A percentile compares a stretch with the other conserved stretches of the same genome.
These are phyloP conservation scores for Coelopa pilipes DNA, from an alignment of 2,888 invertebrate genomes.

Conservation along the genomic window DNA sequence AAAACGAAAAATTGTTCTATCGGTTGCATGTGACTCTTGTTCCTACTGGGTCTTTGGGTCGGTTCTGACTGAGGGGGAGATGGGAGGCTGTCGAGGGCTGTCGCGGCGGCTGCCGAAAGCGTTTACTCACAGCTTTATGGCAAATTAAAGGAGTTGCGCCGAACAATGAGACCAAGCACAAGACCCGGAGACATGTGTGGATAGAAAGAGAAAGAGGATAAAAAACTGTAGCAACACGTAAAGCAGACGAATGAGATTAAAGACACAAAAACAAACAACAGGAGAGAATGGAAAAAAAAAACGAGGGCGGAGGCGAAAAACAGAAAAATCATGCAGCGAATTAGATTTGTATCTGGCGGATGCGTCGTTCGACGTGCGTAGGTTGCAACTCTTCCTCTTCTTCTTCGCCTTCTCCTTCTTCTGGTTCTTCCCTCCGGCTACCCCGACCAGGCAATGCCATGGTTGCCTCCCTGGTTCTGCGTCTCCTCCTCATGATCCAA, in stretches of 20 bases:
- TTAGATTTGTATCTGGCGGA: conserved; percentile 6
- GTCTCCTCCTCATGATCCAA: background rate
- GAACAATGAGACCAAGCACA: background rate
- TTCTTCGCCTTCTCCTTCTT: no score
- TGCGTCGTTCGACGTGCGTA: background rate
- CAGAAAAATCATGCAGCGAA: background rate
- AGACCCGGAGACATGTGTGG: background rate
- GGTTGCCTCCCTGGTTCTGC: background rate
- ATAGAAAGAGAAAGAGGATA: no score
- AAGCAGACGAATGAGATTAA: no score
- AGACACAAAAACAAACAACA: no score
- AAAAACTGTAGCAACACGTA: no score
- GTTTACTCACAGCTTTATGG: no score
- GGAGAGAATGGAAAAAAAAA: background rate
- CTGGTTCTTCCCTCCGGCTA: no score
- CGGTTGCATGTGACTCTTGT: no score
- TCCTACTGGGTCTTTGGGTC: no score
- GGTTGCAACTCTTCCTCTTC: background rate
- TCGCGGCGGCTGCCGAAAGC: background rate
- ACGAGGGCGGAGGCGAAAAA: background rate
- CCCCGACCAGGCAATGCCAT: background rate
- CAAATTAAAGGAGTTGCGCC: background rate
- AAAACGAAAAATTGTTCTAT: no score
- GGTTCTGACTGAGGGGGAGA: no score
- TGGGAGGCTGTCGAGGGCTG: background rate